Base-by-base conservation (phyloP, 1,140 invertebrate species). In the Achroia grisella region DNA sequence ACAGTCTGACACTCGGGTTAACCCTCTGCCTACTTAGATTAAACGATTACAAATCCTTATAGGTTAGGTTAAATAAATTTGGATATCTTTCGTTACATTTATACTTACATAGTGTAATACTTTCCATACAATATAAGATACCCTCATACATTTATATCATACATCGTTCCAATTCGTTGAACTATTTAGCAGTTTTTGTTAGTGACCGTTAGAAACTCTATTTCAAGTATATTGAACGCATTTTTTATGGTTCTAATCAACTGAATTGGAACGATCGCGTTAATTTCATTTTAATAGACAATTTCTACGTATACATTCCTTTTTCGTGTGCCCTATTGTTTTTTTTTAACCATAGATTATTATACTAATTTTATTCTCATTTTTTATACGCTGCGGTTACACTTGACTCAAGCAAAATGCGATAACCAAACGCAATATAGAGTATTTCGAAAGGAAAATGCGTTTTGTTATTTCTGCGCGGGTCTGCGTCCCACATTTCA, bases 291-390 rank as follows among this genome's bases (percentile, higher is more conserved):
- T 47, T 44, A 52, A 54, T 58, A 50, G 44, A 58, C 34, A 51
- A 33, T 42, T 27, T 49, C 54, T 61, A 58, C 58, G 58, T 65
- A 61, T 65, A 65, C 58, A 52, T 52, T 52, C 30, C 12, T 35
- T 31, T 23, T 23, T 44, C 14, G 14, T 39, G 41, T 43, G 37
- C 48, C 41, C 33, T 45, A 45, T 28, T 23, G 17, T 30, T 45
- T 39, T 42, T 23, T 52, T 41, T 42, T 41, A 48, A 42, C 17
- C 14, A 37, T 29, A 47, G 23, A 5, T 15, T n/a, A 39, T 15
- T n/a, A 39, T 15, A 6, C 13, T 37, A 37, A 8, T 15, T 17
- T 17, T n/a, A 8, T 10, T 8, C 35, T 2, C 17, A 3, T 23
- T 23, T 23, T 6, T 23, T 23, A 23, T 23, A 23, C 17, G 17